Evolutionary conservation across 2,113 vertebrate genomes (phyloP).

Genomic region (Crotophaga sulcirostris): DNA sequence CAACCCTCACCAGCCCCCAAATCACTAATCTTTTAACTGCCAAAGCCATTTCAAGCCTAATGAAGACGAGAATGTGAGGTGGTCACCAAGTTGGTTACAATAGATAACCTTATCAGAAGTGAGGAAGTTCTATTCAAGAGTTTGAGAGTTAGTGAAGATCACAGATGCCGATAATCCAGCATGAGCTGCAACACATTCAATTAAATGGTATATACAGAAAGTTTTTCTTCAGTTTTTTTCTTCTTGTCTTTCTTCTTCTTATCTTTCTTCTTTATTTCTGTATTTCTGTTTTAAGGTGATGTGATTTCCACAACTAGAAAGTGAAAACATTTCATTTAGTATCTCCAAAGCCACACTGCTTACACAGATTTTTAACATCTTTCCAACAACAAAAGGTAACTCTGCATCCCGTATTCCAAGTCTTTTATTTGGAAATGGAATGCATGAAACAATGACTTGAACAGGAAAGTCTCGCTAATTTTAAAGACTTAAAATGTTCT

Average conservation of each 20-base stretch:
- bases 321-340: not conserved
- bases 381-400: not conserved
- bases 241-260: no score
- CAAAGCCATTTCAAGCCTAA: not conserved
- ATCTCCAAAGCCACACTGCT: not conserved
- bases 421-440: slow-evolving; percentile 61
- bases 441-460: slow-evolving; percentile 18
- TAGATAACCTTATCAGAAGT: not conserved
- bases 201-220: not conserved
- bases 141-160: no score
- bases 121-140: not conserved
- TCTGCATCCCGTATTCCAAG: not conserved
- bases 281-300: not conserved
- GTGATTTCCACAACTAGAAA: not conserved
- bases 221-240: no score
- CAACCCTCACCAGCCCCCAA: not conserved
- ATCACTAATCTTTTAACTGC: not conserved
- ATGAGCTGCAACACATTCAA: not conserved
- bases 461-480: slow-evolving; percentile 1
- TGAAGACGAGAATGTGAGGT: not conserved
- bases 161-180: not conserved
- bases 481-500: not conserved
- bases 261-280: no score
- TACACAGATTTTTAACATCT: not conserved
- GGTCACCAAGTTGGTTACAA: not conserved